Conservation (phyloP, 1,140 invertebrate genomes). For the Calosoma granatense region DNA sequence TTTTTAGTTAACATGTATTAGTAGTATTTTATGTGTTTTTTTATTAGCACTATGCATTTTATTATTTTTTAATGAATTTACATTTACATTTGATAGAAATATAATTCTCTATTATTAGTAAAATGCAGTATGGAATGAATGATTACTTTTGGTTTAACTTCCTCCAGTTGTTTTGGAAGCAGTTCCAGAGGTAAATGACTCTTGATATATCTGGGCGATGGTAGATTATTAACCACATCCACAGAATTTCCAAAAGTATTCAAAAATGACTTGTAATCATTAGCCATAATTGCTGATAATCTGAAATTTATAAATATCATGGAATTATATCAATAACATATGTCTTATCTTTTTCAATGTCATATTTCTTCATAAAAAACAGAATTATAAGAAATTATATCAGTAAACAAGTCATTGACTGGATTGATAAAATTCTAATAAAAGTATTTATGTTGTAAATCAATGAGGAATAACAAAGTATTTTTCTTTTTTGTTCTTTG, state of each 20-base stretch:
- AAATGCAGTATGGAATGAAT: no score
- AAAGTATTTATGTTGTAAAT: no score
- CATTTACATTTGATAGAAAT: no score
- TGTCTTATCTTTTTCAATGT: not conserved
- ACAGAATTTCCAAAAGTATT: slow-evolving; percentile 48
- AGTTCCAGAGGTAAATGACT: slow-evolving; percentile 70
- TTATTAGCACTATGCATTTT: no score
- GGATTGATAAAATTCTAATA: slow-evolving; percentile 19
- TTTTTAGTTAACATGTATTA: no score
- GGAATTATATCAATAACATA: not conserved
- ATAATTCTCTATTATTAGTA: no score
- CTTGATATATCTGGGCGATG: slow-evolving; percentile 64
- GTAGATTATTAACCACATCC: slow-evolving; percentile 52
- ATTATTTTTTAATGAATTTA: no score
- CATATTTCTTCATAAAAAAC: slow-evolving; percentile 7
- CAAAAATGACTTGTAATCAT: slow-evolving; percentile 36
- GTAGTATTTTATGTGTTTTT: no score
- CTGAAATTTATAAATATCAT: slow-evolving; percentile 22
- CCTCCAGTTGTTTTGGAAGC: slow-evolving; percentile 53
- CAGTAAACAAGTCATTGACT: slow-evolving; percentile 14
- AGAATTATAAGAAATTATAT: not conserved
- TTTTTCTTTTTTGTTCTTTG: no score
- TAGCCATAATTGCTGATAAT: slow-evolving; percentile 37
- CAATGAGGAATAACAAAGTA: no score
- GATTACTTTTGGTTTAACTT: slow-evolving; percentile 67